phyloP scores from a whole-genome alignment of 1,140 invertebrate genomes.

The Dolichoris vasculosae region DNA sequence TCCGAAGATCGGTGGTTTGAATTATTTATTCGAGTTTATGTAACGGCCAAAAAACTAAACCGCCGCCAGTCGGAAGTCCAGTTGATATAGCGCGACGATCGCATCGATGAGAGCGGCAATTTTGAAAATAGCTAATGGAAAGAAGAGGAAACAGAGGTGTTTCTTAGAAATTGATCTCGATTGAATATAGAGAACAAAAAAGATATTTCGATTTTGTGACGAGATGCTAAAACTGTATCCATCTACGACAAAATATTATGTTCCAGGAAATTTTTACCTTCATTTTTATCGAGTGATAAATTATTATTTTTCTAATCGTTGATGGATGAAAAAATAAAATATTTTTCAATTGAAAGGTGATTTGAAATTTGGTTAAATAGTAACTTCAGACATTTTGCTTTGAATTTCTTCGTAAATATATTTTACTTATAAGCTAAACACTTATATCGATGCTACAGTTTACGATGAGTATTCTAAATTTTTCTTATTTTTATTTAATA shows the following conservation, averaged over 20 bases:
- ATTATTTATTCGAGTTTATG: background rate
- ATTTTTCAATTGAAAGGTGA: background rate
- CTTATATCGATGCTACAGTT: constrained; percentile 58
- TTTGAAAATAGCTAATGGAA: constrained; percentile 1
- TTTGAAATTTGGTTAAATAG: background rate
- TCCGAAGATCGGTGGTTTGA: no score
- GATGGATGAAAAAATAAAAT: background rate
- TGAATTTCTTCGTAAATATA: constrained; percentile 57
- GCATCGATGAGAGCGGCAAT: background rate
- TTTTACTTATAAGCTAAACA: constrained; percentile 66
- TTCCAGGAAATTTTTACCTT: background rate
- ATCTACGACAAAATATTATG: background rate
- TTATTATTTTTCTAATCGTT: background rate
- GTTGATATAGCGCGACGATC: background rate
- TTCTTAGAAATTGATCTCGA: background rate
- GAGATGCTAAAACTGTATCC: background rate
- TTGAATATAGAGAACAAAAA: constrained; percentile 24
- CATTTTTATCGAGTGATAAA: background rate
- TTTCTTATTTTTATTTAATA: constrained; percentile 48
- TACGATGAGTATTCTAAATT: constrained; percentile 54
- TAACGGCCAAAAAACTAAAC: background rate
- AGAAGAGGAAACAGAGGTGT: background rate
- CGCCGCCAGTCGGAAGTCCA: background rate
- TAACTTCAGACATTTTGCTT: background rate
- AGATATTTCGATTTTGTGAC: constrained; percentile 4